These are phyloP conservation scores for Leptinotarsa haldemani DNA, from an alignment of 2,888 invertebrate genomes.

Conservation along the genomic window DNA sequence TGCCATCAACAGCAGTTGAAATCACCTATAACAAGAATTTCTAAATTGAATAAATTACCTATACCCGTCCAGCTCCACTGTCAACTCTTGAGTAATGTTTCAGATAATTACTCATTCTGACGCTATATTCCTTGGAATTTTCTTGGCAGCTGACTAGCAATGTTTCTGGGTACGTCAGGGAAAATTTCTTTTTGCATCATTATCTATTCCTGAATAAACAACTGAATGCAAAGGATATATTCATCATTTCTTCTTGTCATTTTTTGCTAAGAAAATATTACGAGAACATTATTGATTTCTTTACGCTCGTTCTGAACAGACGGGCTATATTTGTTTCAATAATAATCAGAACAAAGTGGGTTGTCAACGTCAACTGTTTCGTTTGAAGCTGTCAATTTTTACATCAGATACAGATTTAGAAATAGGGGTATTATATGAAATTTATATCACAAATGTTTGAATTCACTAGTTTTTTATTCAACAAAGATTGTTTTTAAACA, in stretches of 20 bases:
- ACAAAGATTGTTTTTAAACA: too few species aligned
- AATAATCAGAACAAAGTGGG: too few species aligned
- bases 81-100: background rate
- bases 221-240: background rate
- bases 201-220: conserved; percentile 8
- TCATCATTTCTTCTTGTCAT: conserved; percentile 13
- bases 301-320: background rate
- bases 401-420: too few species aligned
- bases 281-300: background rate
- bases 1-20: background rate
- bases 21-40: background rate
- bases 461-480: too few species aligned
- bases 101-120: conserved; percentile 1
- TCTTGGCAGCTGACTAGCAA: conserved; percentile 3
- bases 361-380: background rate
- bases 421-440: too few species aligned
- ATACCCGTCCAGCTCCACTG: background rate
- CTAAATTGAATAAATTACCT: background rate
- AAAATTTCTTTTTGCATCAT: conserved; percentile 6
- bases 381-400: too few species aligned
- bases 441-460: too few species aligned
- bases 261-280: background rate
- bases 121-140: conserved; percentile 1
- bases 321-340: background rate
- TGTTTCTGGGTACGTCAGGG: background rate